phyloP scores from a whole-genome alignment of 2,888 invertebrate species.

The Erebia epiphron region DNA sequence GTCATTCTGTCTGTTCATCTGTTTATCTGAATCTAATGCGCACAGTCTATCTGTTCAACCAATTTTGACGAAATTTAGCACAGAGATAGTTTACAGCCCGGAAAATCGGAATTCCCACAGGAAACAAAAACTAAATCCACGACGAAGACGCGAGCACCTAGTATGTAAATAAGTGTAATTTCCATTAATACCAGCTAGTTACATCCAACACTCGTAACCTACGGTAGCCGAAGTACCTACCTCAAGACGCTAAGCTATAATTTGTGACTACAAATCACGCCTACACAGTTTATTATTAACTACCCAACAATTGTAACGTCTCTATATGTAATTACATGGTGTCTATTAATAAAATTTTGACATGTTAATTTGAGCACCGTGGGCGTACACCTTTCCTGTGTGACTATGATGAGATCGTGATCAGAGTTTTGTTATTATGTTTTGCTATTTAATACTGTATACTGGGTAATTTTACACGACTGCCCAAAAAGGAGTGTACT shows the following conservation, averaged over 20 bases:
- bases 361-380: slow-evolving; percentile 49
- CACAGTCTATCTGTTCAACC: no score
- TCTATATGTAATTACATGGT: slow-evolving; percentile 50
- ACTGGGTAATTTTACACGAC: no score
- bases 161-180: slow-evolving; percentile 9
- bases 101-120: no score
- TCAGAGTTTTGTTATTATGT: neutral
- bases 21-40: no score
- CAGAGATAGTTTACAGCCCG: no score
- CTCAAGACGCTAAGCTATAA: slow-evolving; percentile 36
- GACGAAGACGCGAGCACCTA: no score
- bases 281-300: slow-evolving; percentile 49
- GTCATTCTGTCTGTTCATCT: no score
- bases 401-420: slow-evolving; percentile 13
- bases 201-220: neutral
- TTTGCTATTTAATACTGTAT: neutral
- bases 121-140: no score
- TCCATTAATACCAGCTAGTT: slow-evolving; percentile 12
- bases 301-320: slow-evolving; percentile 44
- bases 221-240: slow-evolving; percentile 33
- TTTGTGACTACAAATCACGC: slow-evolving; percentile 52
- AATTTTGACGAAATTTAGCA: no score
- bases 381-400: slow-evolving; percentile 32
- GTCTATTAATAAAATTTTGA: slow-evolving; percentile 55
- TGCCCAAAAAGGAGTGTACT: no score